A percentile compares a stretch with the other conserved stretches of the same genome.
Evolutionary conservation across 2,888 invertebrate genomes (phyloP).

Genomic region (Oxytorus armatus): DNA sequence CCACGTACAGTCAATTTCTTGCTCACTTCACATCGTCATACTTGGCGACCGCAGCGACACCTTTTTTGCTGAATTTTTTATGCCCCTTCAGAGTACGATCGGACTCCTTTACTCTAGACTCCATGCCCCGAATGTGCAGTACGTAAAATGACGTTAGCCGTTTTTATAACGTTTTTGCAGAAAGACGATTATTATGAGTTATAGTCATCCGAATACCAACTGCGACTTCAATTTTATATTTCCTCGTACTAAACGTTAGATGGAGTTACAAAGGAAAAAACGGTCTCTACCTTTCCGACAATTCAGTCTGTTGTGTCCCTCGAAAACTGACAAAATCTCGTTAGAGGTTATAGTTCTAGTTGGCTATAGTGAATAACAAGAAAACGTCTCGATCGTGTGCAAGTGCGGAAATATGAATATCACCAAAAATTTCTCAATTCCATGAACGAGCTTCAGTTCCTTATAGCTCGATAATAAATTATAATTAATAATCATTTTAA

Average conservation of each 20-base stretch:
- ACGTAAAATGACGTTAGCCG: too few species aligned
- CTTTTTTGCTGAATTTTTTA: too few species aligned
- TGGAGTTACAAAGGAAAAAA: neutral
- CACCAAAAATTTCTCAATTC: conserved; percentile 13
- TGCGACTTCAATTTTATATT: too few species aligned
- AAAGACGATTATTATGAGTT: too few species aligned
- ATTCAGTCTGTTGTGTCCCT: conserved; percentile 28
- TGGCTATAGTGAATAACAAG: neutral
- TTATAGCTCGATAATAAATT: conserved; percentile 18
- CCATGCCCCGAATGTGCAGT: too few species aligned
- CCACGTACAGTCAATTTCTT: too few species aligned
- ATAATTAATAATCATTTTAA: neutral
- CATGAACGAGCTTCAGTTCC: conserved; percentile 22
- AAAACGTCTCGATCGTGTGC: conserved; percentile 25
- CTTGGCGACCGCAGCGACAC: too few species aligned
- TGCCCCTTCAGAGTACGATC: too few species aligned
- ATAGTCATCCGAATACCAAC: too few species aligned
- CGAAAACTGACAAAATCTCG: conserved; percentile 26
- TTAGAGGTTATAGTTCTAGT: conserved; percentile 39
- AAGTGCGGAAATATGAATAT: conserved; percentile 42
- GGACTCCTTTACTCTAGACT: too few species aligned
- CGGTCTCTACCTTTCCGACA: conserved; percentile 42
- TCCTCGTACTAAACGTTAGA: neutral
- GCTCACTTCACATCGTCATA: too few species aligned
- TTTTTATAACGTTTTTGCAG: too few species aligned